A percentile compares a stretch with the other conserved stretches of the same genome.
These are phyloP conservation scores for Tenodera sinensis DNA, from an alignment of 2,888 invertebrate species.

Conservation along the genomic window DNA sequence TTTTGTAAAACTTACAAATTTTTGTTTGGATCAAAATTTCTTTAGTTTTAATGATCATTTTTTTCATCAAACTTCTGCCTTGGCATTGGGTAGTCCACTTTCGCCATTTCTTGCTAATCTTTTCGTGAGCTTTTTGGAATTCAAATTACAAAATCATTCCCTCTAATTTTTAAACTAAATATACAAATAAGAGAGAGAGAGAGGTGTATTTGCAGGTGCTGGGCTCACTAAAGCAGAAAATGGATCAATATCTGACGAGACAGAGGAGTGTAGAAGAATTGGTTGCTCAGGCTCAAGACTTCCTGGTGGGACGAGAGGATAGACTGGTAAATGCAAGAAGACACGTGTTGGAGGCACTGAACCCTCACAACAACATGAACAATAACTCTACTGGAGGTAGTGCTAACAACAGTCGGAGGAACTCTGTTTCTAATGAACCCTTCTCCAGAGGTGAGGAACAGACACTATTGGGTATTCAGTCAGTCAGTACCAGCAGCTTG, in stretches of 20 bases:
- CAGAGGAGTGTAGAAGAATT: slow-evolving; percentile 55
- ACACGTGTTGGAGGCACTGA: slow-evolving; percentile 50
- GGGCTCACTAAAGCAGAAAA: slow-evolving; percentile 76
- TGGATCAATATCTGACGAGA: slow-evolving; percentile 71
- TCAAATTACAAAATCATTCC: too few relatives aligned
- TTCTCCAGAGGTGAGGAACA: slow-evolving; percentile 42
- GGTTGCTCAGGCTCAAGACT: slow-evolving; percentile 73
- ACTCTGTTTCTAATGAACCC: slow-evolving; percentile 39
- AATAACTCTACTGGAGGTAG: neutral
- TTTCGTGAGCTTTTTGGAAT: too few relatives aligned
- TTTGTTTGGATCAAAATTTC: too few relatives aligned
- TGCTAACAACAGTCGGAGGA: slow-evolving; percentile 23
- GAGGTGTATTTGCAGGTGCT: slow-evolving; percentile 66
- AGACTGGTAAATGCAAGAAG: slow-evolving; percentile 66
- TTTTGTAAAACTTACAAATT: too few relatives aligned
- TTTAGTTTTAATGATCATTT: too few relatives aligned
- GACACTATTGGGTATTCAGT: too few relatives aligned
- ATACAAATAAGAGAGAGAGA: too few relatives aligned
- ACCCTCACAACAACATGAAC: neutral
- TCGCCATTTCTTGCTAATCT: too few relatives aligned
- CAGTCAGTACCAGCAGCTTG: neutral
- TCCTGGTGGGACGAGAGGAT: slow-evolving; percentile 75
- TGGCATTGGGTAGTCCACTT: too few relatives aligned
- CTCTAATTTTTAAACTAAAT: too few relatives aligned
- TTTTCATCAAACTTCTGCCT: too few relatives aligned